These are phyloP conservation scores for Ctenodactylus gundi DNA, from an alignment of 2,113 vertebrate genomes.

Conservation along the genomic window DNA sequence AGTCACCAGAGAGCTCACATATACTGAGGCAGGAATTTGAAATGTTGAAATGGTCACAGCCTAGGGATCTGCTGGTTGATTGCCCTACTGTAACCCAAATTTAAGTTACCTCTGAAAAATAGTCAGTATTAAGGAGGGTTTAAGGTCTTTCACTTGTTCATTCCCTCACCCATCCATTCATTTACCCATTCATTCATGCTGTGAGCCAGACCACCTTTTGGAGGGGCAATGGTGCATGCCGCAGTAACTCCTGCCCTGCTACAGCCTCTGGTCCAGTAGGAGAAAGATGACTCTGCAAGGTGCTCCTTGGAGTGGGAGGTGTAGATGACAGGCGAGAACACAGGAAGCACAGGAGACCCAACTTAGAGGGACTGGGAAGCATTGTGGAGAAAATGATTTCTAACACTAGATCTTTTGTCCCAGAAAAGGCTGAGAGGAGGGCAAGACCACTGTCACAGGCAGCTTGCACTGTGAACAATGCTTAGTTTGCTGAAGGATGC, in stretches of 20 bases:
- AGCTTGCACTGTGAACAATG: neutral
- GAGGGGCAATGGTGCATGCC: neutral
- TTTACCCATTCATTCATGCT: neutral
- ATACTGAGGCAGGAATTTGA: neutral
- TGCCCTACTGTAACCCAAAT: neutral
- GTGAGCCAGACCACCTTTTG: neutral
- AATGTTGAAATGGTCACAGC: neutral
- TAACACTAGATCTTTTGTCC: neutral
- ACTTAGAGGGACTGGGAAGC: neutral
- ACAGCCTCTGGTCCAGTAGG: neutral
- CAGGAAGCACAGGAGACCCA: neutral
- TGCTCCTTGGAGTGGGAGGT: neutral
- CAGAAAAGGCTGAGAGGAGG: neutral
- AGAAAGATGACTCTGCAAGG: neutral
- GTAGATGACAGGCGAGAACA: neutral
- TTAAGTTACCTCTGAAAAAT: neutral
- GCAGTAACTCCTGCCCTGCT: neutral
- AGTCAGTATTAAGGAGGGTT: neutral
- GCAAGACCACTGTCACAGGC: neutral
- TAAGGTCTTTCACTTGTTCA: neutral
- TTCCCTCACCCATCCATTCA: neutral
- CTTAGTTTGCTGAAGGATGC: neutral
- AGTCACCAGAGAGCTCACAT: neutral
- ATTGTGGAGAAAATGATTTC: neutral
- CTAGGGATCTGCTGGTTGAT: neutral